Evolutionary conservation across 2,797 vertebrate species (phyloP), one percentile per base, ranked within the genome.

Genomic region (Podargus strigoides): DNA sequence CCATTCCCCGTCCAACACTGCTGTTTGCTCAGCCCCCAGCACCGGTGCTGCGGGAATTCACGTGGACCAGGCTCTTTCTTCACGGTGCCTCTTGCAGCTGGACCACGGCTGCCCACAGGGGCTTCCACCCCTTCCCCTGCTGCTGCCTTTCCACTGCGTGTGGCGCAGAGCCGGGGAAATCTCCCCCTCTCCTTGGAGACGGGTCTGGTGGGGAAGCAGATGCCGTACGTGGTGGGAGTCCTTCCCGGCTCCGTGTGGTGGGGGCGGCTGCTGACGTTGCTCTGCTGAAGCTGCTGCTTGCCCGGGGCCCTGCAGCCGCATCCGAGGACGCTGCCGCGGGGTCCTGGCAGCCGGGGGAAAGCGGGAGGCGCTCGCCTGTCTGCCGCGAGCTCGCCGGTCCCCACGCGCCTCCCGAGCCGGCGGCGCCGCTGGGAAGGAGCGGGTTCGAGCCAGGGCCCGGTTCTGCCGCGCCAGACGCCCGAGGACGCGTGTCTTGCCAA

Each of bases 61-160:
- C 0, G 0, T 4, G 0, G 4, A 18, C 78, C 9, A 37, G 55
- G 67, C 41, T 67, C 11, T 36, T 82, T 26, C 28, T 1, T 49
- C 66, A 8, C 0, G 1, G 14, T 47, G 2, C 56, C 44, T 32
- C 60, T 50, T 20, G 26, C 81, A 85, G 81, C 93, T 75, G 91
- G 93, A 8, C 49, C 11, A 87, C 90, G 74, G 92, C 93, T 91
- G 90, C 82, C 47, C 0, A n/a, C n/a, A n/a, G n/a, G 1, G 36
- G 56, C 85, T 88, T 39, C 50, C 59, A 37, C 85, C 87, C 26
- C 0, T 60, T 53, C 72, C 46, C 77, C 79, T 19, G 63, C 39
- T 20, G 49, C 72, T 27, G 58, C 24, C 2, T 44, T 63, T 44
- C 15, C 66, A 26, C 58, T 23, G 46, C 22, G 27, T 0, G 15